A percentile compares a stretch with the other conserved stretches of the same genome.
Conservation (phyloP, 2,888 invertebrate genomes). For the Leptopilina myrica region DNA sequence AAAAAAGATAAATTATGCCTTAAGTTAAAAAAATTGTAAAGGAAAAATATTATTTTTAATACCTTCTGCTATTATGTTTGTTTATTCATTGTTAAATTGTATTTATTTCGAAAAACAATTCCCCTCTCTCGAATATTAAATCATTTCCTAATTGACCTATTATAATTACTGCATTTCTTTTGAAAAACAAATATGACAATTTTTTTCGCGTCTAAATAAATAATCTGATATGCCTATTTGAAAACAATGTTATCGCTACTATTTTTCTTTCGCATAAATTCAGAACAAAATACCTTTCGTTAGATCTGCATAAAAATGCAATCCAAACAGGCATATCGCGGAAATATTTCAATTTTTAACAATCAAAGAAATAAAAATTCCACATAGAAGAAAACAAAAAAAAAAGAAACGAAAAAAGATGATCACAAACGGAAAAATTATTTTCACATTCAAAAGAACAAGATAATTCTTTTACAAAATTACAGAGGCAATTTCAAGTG, state of each 20-base stretch:
- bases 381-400: background rate
- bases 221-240: background rate
- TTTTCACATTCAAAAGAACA: background rate
- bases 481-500: background rate
- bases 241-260: slow-evolving; percentile 23
- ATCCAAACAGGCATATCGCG: background rate
- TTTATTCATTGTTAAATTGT: too few species aligned
- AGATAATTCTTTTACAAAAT: background rate
- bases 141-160: background rate
- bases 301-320: slow-evolving; percentile 27
- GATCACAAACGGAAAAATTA: background rate
- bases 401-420: background rate
- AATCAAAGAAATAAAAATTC: background rate
- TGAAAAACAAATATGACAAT: background rate
- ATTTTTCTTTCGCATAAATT: background rate
- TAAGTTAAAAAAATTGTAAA: too few species aligned
- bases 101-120: too few species aligned
- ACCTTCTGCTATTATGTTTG: too few species aligned
- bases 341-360: slow-evolving; percentile 10
- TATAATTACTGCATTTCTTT: background rate
- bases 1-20: too few species aligned
- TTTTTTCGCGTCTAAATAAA: background rate
- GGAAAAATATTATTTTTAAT: too few species aligned
- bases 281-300: slow-evolving; percentile 1
- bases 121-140: background rate